phyloP scores from a whole-genome alignment of 2,797 vertebrate genomes.

The Enteromius argenteus region DNA sequence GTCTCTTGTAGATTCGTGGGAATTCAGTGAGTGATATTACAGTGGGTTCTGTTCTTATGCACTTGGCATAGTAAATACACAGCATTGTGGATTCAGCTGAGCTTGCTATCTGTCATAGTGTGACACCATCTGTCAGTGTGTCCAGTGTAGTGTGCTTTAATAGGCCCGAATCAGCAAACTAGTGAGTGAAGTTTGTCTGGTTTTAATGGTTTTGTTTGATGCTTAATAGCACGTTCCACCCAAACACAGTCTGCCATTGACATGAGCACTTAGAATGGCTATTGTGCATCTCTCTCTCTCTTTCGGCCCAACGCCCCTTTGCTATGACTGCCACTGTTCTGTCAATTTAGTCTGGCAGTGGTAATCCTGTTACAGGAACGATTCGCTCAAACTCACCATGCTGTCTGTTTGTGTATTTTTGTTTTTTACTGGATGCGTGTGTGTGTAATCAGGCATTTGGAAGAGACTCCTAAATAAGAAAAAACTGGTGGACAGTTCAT shows the following conservation, averaged over 20 bases:
- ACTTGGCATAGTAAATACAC: conserved; percentile 18
- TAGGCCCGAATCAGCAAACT: conserved; percentile 14
- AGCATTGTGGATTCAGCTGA: conserved; percentile 13
- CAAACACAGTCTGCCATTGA: conserved; percentile 19
- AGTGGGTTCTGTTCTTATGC: conserved; percentile 11
- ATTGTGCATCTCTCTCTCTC: not conserved
- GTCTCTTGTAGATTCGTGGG: conserved; percentile 1
- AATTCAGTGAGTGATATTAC: not conserved
- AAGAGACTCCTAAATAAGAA: not conserved
- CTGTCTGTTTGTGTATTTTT: not conserved
- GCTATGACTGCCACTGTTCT: conserved; percentile 27
- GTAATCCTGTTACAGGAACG: conserved; percentile 53
- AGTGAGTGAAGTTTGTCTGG: not conserved
- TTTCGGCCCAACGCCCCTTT: not conserved
- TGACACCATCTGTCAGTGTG: conserved; percentile 35
- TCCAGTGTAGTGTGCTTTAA: conserved; percentile 4
- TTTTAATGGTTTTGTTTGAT: conserved; percentile 15
- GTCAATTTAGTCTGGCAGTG: conserved; percentile 41
- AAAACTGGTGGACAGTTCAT: not conserved
- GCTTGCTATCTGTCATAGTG: conserved; percentile 21
- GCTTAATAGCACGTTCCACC: not conserved
- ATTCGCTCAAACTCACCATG: conserved; percentile 40
- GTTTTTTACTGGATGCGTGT: not conserved
- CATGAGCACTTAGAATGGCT: not conserved
- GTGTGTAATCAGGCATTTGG: conserved; percentile 2